phyloP scores from a whole-genome alignment of 2,797 vertebrate species.

The Premnoplex brunnescens region DNA sequence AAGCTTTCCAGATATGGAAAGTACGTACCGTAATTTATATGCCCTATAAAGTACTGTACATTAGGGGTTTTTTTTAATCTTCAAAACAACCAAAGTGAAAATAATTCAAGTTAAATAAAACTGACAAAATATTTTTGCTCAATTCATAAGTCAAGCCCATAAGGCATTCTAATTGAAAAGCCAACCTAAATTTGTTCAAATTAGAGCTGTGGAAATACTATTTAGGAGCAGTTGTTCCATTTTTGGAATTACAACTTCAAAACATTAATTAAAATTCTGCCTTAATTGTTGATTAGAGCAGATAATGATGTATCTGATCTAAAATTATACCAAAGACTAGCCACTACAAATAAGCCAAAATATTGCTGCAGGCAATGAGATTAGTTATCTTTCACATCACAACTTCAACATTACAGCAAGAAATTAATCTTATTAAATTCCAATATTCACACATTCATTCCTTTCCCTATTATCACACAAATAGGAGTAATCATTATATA shows the following conservation, averaged over 20 bases:
- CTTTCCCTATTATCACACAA: not conserved
- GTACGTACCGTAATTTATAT: not conserved
- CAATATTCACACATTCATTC: rapidly evolving
- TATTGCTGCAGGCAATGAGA: not conserved
- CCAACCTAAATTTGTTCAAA: not conserved
- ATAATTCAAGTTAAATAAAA: not conserved
- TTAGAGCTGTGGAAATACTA: not conserved
- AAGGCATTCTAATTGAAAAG: not conserved
- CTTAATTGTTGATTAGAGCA: not conserved
- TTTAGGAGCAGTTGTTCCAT: not conserved
- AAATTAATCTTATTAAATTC: not conserved
- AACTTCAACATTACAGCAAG: not conserved
- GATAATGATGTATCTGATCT: not conserved
- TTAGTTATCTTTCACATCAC: not conserved
- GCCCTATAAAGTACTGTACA: not conserved
- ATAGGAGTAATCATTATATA: not conserved
- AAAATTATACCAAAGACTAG: not conserved
- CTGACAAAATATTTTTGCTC: not conserved
- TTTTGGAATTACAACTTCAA: not conserved
- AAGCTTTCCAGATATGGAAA: not conserved
- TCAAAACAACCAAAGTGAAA: not conserved
- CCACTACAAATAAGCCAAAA: not conserved
- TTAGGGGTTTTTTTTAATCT: no score
- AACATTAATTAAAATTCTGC: not conserved
- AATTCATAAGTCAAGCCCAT: not conserved